Conservation (phyloP, 2,888 invertebrate species). For the Stenodera caucasica region DNA sequence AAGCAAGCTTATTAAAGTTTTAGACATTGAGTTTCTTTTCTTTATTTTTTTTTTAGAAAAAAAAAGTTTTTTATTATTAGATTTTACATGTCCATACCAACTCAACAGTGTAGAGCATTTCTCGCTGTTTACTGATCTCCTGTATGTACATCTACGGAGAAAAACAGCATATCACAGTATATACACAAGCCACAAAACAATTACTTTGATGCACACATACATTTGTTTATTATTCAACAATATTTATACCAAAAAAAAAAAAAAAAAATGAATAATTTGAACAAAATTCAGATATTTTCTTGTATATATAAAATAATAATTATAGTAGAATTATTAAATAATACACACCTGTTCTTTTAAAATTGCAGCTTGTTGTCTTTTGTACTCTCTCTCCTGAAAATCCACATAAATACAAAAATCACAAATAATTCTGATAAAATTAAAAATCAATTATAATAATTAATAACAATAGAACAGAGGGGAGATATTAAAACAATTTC, state of each 20-base stretch:
- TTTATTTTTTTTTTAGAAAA: too few species aligned
- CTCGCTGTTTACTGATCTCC: conserved; percentile 86
- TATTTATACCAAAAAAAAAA: conserved; percentile 15
- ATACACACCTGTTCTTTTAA: conserved; percentile 84
- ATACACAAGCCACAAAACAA: conserved; percentile 50
- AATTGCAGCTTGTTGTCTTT: conserved; percentile 84
- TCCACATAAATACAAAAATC: conserved; percentile 6
- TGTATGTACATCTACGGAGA: conserved; percentile 79
- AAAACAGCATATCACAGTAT: conserved; percentile 55
- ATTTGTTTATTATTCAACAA: too few species aligned
- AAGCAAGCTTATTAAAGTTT: too few species aligned
- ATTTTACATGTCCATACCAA: conserved; percentile 65
- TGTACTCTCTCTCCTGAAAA: conserved; percentile 85
- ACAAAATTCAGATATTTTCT: conserved; percentile 14
- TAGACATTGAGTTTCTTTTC: not conserved
- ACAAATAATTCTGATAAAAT: too few species aligned
- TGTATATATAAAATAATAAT: conserved; percentile 16
- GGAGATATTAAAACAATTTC: too few species aligned
- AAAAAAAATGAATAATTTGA: conserved; percentile 23
- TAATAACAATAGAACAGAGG: too few species aligned
- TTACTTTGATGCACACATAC: conserved; percentile 28
- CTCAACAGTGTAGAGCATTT: conserved; percentile 81
- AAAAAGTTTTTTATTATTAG: conserved; percentile 19
- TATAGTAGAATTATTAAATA: conserved; percentile 37
- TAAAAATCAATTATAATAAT: too few species aligned